Percentiles rank a stretch among this genome's conserved stretches.
Evolutionary conservation across 1,140 invertebrate species (phyloP).

Genomic region (Popillia japonica): DNA sequence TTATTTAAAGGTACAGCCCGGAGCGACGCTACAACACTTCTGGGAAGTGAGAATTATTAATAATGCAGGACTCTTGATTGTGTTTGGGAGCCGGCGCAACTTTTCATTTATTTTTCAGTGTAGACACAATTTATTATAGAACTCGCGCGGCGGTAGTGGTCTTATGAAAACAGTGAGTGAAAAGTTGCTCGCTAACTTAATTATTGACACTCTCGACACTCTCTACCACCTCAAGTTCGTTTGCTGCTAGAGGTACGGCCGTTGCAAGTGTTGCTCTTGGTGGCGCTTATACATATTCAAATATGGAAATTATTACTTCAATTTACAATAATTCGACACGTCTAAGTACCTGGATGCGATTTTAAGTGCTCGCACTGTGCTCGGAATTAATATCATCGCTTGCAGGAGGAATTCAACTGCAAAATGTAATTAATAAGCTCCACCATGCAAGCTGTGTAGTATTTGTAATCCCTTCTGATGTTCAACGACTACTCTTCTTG

Average conservation of each 20-base stretch:
- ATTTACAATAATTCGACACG: conserved; percentile 48
- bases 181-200: conserved; percentile 47
- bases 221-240: conserved; percentile 41
- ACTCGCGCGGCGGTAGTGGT: conserved; percentile 40
- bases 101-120: conserved; percentile 49
- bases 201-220: conserved; percentile 48
- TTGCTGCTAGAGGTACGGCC: conserved; percentile 34
- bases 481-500: too few relatives aligned
- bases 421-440: conserved; percentile 22
- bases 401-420: neutral
- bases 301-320: conserved; percentile 47
- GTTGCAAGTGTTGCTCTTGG: neutral
- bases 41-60: conserved; percentile 50
- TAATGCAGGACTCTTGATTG: conserved; percentile 48
- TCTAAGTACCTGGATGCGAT: conserved; percentile 43
- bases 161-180: conserved; percentile 47
- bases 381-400: conserved; percentile 1
- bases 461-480: neutral
- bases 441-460: neutral
- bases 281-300: conserved; percentile 48
- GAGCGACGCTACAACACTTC: conserved; percentile 44
- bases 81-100: conserved; percentile 45
- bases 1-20: conserved; percentile 45
- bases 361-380: conserved; percentile 29
- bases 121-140: conserved; percentile 49